A percentile compares a stretch with the other conserved stretches of the same genome.
Conservation (phyloP, 2,113 vertebrate genomes). For the Sterrhoptilus dennistouni region DNA sequence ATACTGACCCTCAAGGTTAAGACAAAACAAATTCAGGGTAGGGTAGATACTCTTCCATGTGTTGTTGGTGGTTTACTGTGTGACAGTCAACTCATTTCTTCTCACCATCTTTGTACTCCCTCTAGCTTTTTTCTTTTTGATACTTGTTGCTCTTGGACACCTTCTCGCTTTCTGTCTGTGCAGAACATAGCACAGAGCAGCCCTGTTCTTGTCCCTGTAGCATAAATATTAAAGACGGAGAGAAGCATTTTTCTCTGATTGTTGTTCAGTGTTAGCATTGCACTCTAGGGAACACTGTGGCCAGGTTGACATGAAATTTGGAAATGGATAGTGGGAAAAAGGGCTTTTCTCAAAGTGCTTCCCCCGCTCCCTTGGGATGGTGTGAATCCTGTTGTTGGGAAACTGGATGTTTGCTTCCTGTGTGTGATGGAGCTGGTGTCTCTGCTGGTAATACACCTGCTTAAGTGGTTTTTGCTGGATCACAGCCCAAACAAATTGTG, state of each 20-base stretch:
- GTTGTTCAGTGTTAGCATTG: background rate
- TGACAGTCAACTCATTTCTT: background rate
- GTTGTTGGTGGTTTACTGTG: background rate
- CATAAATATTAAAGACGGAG: background rate
- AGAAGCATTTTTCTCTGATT: background rate
- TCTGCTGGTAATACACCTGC: conserved; percentile 15
- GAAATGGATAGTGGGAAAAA: background rate
- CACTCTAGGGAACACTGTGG: background rate
- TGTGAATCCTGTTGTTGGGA: background rate
- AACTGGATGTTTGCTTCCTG: background rate
- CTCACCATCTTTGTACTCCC: background rate
- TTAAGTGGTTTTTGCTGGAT: conserved; percentile 50
- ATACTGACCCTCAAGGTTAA: rapidly evolving
- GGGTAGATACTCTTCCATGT: rapidly evolving
- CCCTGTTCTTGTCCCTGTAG: background rate
- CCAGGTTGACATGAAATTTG: background rate
- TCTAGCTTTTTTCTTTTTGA: background rate
- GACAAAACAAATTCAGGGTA: background rate
- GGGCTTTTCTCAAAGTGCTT: background rate
- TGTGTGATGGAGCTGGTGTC: background rate
- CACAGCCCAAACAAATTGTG: background rate
- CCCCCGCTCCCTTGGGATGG: background rate
- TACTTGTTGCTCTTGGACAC: background rate
- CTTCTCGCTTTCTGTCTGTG: background rate
- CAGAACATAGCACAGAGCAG: background rate